These are phyloP conservation scores for Motacilla alba DNA, from an alignment of 2,113 vertebrate genomes.

Conservation along the genomic window DNA sequence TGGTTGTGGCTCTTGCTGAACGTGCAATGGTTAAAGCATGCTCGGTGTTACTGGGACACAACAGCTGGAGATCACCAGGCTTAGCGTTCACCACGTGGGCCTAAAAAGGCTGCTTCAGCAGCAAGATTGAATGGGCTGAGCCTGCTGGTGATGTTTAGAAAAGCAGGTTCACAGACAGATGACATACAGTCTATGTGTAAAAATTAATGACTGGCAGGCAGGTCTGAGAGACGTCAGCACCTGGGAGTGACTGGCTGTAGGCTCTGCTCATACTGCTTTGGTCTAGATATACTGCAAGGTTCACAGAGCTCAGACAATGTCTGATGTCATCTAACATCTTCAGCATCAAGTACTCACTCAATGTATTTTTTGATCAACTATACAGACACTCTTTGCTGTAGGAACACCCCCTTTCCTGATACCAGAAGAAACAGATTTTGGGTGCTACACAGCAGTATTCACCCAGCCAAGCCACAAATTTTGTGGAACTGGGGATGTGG, in stretches of 20 bases:
- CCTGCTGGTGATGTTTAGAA: background rate
- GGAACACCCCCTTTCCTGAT: background rate
- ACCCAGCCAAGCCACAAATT: background rate
- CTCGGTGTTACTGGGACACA: rapidly evolving
- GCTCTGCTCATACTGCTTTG: background rate
- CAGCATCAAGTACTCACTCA: background rate
- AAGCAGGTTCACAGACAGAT: background rate
- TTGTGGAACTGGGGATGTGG: background rate
- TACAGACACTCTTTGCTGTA: background rate
- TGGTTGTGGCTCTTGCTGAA: background rate
- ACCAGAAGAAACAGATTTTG: background rate
- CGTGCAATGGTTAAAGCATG: rapidly evolving
- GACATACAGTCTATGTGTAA: background rate
- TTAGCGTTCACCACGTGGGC: background rate
- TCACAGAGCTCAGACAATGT: background rate
- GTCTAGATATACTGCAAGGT: background rate
- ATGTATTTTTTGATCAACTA: background rate
- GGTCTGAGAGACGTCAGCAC: background rate
- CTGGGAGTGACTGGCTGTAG: background rate
- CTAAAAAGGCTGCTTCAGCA: background rate
- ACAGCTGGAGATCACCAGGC: background rate
- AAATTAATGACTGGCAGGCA: background rate
- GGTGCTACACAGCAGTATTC: background rate
- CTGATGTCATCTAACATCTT: background rate
- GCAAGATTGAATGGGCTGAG: background rate